Conservation (phyloP, 2,797 vertebrate species). For the Dipus sagitta region DNA sequence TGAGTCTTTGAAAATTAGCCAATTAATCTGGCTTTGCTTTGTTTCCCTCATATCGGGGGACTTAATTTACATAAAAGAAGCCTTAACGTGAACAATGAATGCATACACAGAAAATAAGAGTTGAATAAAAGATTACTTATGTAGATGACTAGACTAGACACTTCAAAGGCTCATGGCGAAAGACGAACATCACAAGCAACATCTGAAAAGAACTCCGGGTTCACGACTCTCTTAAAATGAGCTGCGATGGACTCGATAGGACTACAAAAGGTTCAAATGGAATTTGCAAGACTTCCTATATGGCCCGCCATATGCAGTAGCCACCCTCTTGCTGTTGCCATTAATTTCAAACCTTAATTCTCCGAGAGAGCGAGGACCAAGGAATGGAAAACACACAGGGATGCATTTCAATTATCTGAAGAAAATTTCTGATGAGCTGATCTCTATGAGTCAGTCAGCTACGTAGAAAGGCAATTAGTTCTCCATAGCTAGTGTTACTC, state of each 20-base stretch:
- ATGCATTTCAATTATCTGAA: background rate
- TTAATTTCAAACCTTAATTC: background rate
- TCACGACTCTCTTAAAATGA: slow-evolving; percentile 70
- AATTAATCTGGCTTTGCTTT: slow-evolving; percentile 81
- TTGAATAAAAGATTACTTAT: slow-evolving; percentile 72
- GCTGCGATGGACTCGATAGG: slow-evolving; percentile 63
- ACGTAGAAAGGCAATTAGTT: background rate
- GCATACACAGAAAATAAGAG: slow-evolving; percentile 78
- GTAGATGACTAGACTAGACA: slow-evolving; percentile 63
- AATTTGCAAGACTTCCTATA: background rate
- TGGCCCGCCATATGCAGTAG: background rate
- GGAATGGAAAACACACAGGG: background rate
- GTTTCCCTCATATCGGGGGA: slow-evolving; percentile 67
- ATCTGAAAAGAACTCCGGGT: slow-evolving; percentile 72
- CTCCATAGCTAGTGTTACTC: background rate
- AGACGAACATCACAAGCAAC: slow-evolving; percentile 70
- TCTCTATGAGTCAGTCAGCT: background rate
- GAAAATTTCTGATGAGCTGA: background rate
- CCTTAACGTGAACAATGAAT: slow-evolving; percentile 76
- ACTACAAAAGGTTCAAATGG: slow-evolving; percentile 26
- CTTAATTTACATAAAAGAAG: slow-evolving; percentile 80
- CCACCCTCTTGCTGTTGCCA: background rate
- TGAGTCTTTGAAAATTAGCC: slow-evolving; percentile 82
- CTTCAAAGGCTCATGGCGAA: slow-evolving; percentile 75
- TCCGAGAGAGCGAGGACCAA: background rate